A percentile compares a stretch with the other conserved stretches of the same genome.
phyloP scores from a whole-genome alignment of 2,797 vertebrate genomes.

The Malurus leucopterus region DNA sequence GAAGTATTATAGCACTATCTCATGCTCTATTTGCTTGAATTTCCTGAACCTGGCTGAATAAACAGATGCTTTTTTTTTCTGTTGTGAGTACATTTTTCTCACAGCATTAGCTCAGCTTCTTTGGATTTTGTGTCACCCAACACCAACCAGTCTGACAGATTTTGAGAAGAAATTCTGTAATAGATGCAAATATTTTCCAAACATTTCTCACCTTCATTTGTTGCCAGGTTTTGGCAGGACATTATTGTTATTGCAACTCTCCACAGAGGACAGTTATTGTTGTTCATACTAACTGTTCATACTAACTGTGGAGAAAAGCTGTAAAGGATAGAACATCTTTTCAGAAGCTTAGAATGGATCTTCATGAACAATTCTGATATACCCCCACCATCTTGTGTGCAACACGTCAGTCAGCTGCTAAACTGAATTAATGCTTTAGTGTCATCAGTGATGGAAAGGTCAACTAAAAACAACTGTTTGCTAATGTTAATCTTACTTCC shows the following conservation, averaged over 20 bases:
- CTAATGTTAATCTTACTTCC: neutral
- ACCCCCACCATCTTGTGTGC: neutral
- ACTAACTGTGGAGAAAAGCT: neutral
- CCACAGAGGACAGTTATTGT: neutral
- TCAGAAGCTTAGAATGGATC: neutral
- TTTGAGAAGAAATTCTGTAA: neutral
- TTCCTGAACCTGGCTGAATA: neutral
- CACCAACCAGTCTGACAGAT: neutral
- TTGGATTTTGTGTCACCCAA: neutral
- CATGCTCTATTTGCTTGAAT: neutral
- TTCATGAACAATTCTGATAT: neutral
- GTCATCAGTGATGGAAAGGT: neutral
- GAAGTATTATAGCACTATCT: neutral
- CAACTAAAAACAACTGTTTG: neutral
- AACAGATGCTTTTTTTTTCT: neutral
- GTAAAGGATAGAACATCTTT: neutral
- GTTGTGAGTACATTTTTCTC: neutral
- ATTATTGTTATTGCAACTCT: neutral
- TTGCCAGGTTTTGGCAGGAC: neutral
- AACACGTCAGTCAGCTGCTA: neutral
- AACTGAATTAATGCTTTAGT: constrained; percentile 1
- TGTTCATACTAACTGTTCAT: neutral
- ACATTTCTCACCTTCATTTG: neutral
- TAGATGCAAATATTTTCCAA: neutral
- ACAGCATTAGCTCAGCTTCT: neutral